phyloP scores from a whole-genome alignment of 2,888 invertebrate genomes.

The Chironomus tentans region DNA sequence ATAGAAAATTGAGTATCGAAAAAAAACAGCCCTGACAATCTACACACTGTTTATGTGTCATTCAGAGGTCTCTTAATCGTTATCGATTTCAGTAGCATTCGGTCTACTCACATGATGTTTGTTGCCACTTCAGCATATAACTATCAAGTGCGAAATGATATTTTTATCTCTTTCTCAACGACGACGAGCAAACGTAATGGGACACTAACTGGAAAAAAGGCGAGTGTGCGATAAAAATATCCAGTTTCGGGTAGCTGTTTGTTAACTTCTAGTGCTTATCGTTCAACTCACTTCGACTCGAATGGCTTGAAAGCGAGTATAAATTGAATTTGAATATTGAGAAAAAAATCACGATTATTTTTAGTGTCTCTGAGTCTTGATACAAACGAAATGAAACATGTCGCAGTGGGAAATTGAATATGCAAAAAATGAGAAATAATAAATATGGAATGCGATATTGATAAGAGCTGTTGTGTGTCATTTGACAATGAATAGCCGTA shows the following conservation, averaged over 20 bases:
- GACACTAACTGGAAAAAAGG: conserved; percentile 12
- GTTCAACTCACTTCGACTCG: not conserved
- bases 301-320: conserved; percentile 3
- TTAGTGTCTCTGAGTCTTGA: not conserved
- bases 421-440: not conserved
- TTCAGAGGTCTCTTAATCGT: no score
- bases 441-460: not conserved
- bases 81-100: no score
- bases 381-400: not conserved
- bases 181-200: not conserved
- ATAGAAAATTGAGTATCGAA: no score
- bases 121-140: not conserved
- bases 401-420: not conserved
- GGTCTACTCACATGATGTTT: no score
- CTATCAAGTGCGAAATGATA: not conserved
- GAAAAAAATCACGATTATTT: not conserved
- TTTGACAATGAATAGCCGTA: no score
- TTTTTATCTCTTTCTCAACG: not conserved
- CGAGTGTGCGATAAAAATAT: conserved; percentile 11
- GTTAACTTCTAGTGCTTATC: conserved; percentile 13
- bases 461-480: not conserved
- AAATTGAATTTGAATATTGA: conserved; percentile 16
- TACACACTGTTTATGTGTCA: no score
- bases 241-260: conserved; percentile 16
- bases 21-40: no score